A percentile compares a stretch with the other conserved stretches of the same genome.
phyloP scores from a whole-genome alignment of 2,113 vertebrate species.

The Tychaedon coryphoeus region DNA sequence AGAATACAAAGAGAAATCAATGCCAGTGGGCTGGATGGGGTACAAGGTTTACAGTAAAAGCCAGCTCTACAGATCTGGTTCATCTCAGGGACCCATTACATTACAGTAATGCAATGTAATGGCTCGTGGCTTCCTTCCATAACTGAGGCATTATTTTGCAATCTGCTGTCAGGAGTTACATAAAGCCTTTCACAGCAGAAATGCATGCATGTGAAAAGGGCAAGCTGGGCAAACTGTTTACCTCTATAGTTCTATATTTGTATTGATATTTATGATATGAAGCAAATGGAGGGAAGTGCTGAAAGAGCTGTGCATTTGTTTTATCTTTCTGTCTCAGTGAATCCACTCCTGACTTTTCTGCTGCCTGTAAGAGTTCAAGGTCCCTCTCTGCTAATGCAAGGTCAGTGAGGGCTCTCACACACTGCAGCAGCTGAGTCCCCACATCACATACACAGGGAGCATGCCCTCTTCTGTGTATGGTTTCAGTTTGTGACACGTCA shows the following conservation, averaged over 20 bases:
- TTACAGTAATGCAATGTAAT: slow-evolving; percentile 21
- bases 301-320: neutral
- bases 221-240: neutral
- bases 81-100: neutral
- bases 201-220: neutral
- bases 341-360: slow-evolving; percentile 2
- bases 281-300: slow-evolving; percentile 8
- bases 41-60: neutral
- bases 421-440: neutral
- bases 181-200: slow-evolving; percentile 6
- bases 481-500: neutral
- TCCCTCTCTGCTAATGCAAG: neutral
- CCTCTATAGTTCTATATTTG: neutral
- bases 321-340: slow-evolving; percentile 47
- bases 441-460: fast-evolving
- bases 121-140: slow-evolving; percentile 16
- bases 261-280: slow-evolving; percentile 23
- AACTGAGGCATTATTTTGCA: neutral
- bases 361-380: slow-evolving; percentile 30
- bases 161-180: neutral
- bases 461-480: neutral
- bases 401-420: neutral
- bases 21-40: neutral
- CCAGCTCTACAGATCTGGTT: neutral
- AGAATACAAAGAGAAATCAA: neutral